phyloP scores from a whole-genome alignment of 64 coral and sea anemone species.

The Porites lutea region DNA sequence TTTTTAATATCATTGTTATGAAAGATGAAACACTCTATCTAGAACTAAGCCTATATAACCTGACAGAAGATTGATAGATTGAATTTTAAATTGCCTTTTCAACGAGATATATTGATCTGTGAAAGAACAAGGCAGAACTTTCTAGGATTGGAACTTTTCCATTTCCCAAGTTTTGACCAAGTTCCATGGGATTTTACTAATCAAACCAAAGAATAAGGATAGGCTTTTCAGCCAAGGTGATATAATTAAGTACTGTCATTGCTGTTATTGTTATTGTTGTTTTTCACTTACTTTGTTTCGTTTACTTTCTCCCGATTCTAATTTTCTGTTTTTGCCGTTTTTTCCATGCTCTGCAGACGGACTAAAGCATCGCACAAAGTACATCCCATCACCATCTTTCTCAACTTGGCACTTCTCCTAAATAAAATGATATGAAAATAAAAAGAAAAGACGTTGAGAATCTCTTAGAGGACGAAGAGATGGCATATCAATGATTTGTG shows the following conservation, averaged over 20 bases:
- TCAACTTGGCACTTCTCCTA: slow-evolving; percentile 6
- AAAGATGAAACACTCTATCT: no score
- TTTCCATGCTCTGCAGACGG: neutral
- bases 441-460: neutral
- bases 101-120: no score
- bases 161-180: no score
- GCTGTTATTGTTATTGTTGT: no score
- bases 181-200: neutral
- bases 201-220: neutral
- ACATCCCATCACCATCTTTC: neutral
- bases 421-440: neutral
- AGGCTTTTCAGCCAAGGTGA: neutral
- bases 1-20: no score
- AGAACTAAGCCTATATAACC: neutral
- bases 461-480: neutral
- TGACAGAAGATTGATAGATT: neutral
- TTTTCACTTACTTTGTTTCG: neutral
- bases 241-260: neutral
- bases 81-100: neutral
- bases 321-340: slow-evolving; percentile 3
- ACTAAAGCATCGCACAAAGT: neutral
- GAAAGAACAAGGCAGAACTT: no score
- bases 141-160: neutral
- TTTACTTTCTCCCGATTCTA: neutral
- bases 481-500: neutral